phyloP scores from a whole-genome alignment of 2,888 invertebrate genomes.

The Opisthograptis luteolata region DNA sequence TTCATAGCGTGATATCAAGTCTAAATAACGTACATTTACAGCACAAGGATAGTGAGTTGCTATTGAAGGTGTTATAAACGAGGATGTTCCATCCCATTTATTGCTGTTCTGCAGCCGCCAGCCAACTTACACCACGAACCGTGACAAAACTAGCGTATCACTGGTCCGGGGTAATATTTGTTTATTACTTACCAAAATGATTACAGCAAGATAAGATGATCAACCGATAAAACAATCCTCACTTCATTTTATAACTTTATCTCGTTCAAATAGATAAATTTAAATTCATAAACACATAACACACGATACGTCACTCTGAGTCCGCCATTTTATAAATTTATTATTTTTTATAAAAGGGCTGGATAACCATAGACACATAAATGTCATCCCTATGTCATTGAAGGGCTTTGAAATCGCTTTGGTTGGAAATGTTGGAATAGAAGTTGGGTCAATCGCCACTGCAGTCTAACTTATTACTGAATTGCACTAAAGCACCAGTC shows the following conservation, averaged over 20 bases:
- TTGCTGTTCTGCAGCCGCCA: slow-evolving; percentile 42
- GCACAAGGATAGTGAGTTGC: background rate
- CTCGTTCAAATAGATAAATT: slow-evolving; percentile 51
- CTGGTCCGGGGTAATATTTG: slow-evolving; percentile 7
- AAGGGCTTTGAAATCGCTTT: background rate
- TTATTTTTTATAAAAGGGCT: slow-evolving; percentile 38
- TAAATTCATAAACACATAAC: slow-evolving; percentile 77
- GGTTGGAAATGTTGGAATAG: no score
- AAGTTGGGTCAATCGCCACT: no score
- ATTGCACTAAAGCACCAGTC: no score
- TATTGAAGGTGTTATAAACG: background rate
- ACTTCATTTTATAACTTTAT: slow-evolving; percentile 64
- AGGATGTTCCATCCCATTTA: slow-evolving; percentile 56
- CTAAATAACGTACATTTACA: background rate
- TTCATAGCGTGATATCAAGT: no score
- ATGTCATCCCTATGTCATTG: background rate
- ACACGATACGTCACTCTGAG: slow-evolving; percentile 76
- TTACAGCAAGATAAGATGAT: slow-evolving; percentile 48
- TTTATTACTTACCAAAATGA: slow-evolving; percentile 57
- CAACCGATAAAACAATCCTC: slow-evolving; percentile 51
- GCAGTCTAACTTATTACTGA: no score
- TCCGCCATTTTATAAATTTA: slow-evolving; percentile 79
- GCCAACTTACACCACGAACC: slow-evolving; percentile 52
- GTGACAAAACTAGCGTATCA: slow-evolving; percentile 47
- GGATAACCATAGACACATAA: slow-evolving; percentile 12